Percentiles rank a stretch among this genome's conserved stretches.
These are phyloP conservation scores for Seriola rivoliana DNA, from an alignment of 2,113 vertebrate species.

Conservation along the genomic window DNA sequence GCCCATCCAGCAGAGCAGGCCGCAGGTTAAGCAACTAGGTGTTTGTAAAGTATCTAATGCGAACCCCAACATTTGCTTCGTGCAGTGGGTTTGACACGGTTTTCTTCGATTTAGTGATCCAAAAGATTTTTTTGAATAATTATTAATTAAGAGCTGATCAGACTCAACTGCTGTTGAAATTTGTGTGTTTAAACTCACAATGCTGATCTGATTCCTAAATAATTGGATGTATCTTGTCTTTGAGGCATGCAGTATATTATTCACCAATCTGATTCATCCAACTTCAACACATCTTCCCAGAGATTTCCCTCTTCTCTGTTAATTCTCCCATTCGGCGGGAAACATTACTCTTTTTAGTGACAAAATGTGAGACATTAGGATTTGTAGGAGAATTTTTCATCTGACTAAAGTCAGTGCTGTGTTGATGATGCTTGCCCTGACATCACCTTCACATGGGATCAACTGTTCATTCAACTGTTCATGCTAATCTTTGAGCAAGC, in stretches of 20 bases:
- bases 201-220: background rate
- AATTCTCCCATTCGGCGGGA: background rate
- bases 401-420: no score
- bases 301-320: background rate
- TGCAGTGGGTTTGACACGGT: background rate
- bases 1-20: conserved; percentile 4
- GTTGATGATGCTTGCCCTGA: no score
- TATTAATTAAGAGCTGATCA: background rate
- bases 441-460: background rate
- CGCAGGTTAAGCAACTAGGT: conserved; percentile 8
- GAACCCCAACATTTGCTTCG: conserved; percentile 4
- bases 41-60: conserved; percentile 2
- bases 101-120: background rate
- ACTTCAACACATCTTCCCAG: no score
- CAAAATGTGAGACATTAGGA: background rate
- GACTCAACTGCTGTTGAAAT: background rate
- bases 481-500: no score
- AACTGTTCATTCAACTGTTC: background rate
- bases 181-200: background rate
- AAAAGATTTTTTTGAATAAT: background rate
- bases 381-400: no score
- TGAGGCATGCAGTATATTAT: background rate
- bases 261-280: background rate
- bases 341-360: background rate
- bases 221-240: background rate